Evolutionary conservation across 2,888 invertebrate species (phyloP), one percentile per base, ranked within the genome.

Genomic region (Apotomis turbidana): DNA sequence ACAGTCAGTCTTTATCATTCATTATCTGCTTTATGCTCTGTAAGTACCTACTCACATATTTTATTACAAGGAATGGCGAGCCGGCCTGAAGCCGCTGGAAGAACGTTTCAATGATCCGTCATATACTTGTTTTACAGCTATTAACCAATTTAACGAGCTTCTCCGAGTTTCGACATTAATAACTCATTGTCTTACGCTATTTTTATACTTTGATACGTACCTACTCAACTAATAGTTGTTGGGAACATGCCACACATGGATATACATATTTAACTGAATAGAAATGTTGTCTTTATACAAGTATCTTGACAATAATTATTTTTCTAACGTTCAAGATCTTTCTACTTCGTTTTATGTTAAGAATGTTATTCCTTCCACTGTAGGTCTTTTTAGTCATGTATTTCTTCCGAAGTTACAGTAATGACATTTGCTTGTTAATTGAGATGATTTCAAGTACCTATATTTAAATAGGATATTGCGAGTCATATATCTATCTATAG

Each of bases 131-230:
- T 64, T 64, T 66, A 66, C 41, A 52, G 60, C 44, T 61, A 41
- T 55, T 27, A 71, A 67, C 36, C 27, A 51, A 62, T 55, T 63
- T 71, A 67, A 71, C 67, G 71, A 71, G 67, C 15, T 51, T 46
- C 64, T 51, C 12, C 52, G 60, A 54, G 63, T 60, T 61, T 60
- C 49, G 71, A 55, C 61, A 67, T 61, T 61, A 52, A 12, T n/a
- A 36, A 27, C 36, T 70, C 8, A 52, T 64, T 70, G 46, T 70
- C 49, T 41, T 49, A 55, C 13, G 46, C 61, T 67, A 51, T 70
- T 49, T 51, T 71, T 57, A 55, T 5, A 46, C 41, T 36, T 66
- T 55, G 38, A 52, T 61, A 36, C 10, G 13, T 36, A 13, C 15
- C 15, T 15, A 15, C 55, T 61, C 46, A 55, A 57, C 9, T 46